Percentiles rank a stretch among this genome's conserved stretches.
Evolutionary conservation across 2,888 invertebrate genomes (phyloP).

Genomic region (Polietes domitor): DNA sequence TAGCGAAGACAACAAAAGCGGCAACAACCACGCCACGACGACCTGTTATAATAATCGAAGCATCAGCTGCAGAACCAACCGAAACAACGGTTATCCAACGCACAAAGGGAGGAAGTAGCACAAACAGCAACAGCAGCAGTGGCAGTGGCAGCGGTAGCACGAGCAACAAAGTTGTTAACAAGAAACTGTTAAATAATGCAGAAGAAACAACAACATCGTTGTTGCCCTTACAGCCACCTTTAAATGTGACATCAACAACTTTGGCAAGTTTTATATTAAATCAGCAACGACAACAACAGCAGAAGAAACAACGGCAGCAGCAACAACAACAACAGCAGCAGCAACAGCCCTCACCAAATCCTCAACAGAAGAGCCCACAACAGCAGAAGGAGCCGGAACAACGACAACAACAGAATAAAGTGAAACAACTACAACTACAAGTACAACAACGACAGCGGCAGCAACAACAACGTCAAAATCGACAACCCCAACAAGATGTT

Average conservation of each 20-base stretch:
- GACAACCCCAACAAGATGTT: neutral
- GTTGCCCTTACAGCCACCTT: slow-evolving; percentile 72
- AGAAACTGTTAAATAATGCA: slow-evolving; percentile 59
- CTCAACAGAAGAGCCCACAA: slow-evolving; percentile 45
- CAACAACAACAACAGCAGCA: slow-evolving; percentile 48
- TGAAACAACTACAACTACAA: slow-evolving; percentile 43
- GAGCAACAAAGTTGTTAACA: slow-evolving; percentile 52
- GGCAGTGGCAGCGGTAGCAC: slow-evolving; percentile 17
- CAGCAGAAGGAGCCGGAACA: slow-evolving; percentile 40
- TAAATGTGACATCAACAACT: slow-evolving; percentile 74
- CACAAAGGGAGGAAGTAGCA: no score
- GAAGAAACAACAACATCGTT: slow-evolving; percentile 67
- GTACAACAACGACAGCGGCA: slow-evolving; percentile 42
- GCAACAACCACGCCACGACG: slow-evolving; percentile 39
- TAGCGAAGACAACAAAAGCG: slow-evolving; percentile 48
- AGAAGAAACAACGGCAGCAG: slow-evolving; percentile 44
- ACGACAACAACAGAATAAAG: slow-evolving; percentile 49
- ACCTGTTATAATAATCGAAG: slow-evolving; percentile 57
- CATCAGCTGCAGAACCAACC: slow-evolving; percentile 58
- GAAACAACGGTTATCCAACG: slow-evolving; percentile 9
- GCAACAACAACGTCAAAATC: slow-evolving; percentile 3
- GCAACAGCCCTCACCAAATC: slow-evolving; percentile 44
- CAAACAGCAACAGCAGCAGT: slow-evolving; percentile 57
- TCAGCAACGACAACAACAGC: slow-evolving; percentile 58
- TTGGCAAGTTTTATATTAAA: slow-evolving; percentile 67